These are phyloP conservation scores for Pollenia angustigena DNA, from an alignment of 2,888 invertebrate genomes.

Conservation along the genomic window DNA sequence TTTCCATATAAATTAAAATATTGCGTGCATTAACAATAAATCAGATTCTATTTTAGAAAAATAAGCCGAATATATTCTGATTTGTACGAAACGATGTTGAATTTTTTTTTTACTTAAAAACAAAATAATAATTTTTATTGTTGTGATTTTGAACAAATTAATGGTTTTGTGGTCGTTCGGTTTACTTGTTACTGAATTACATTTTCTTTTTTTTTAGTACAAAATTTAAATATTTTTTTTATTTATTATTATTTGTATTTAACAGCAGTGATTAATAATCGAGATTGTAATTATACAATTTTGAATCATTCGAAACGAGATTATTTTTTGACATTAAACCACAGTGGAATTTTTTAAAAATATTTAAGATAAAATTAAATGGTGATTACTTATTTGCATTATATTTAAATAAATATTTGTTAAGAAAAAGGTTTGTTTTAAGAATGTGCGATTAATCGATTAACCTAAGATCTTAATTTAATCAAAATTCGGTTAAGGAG, in stretches of 20 bases:
- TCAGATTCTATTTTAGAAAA: slow-evolving; percentile 36
- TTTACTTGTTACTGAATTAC: slow-evolving; percentile 27
- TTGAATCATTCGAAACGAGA: slow-evolving; percentile 45
- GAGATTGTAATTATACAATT: slow-evolving; percentile 33
- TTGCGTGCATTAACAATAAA: slow-evolving; percentile 42
- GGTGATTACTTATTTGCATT: not conserved
- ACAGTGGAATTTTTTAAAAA: slow-evolving; percentile 5
- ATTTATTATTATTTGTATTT: slow-evolving; percentile 27
- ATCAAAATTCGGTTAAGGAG: too few relatives aligned
- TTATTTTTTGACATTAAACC: slow-evolving; percentile 53
- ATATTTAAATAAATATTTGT: not conserved
- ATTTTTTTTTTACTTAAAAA: slow-evolving; percentile 5
- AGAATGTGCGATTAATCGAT: too few relatives aligned
- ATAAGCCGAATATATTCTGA: slow-evolving; percentile 8
- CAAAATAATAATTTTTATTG: slow-evolving; percentile 3
- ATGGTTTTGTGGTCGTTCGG: slow-evolving; percentile 56
- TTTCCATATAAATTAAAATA: slow-evolving; percentile 43
- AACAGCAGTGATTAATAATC: slow-evolving; percentile 40
- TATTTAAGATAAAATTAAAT: slow-evolving; percentile 36
- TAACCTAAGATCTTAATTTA: too few relatives aligned
- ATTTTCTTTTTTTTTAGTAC: slow-evolving; percentile 23
- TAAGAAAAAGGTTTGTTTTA: not conserved
- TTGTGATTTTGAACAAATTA: slow-evolving; percentile 23
- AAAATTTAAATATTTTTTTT: not conserved
- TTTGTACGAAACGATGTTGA: not conserved